These are phyloP conservation scores for Sminthurides aquaticus DNA, from an alignment of 2,888 invertebrate genomes.

Conservation along the genomic window DNA sequence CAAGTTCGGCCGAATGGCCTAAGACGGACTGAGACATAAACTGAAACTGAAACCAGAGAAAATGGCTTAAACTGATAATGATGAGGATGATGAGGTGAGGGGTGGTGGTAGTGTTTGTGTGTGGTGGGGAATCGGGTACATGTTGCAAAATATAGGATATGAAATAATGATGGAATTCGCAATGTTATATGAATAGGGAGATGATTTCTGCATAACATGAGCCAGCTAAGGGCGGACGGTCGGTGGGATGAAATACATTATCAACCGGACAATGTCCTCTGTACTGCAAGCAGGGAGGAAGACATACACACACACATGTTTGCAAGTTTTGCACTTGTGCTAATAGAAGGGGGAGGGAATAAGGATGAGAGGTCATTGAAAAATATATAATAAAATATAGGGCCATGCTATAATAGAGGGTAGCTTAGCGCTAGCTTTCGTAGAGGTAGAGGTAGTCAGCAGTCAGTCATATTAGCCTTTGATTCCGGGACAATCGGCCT, in stretches of 20 bases:
- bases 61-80: slow-evolving; percentile 12
- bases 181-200: too few species aligned
- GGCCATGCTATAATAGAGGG: not conserved
- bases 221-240: too few species aligned
- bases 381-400: not conserved
- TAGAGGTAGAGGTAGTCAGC: not conserved
- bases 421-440: too few species aligned
- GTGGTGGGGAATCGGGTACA: not conserved
- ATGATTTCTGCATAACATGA: too few species aligned
- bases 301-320: too few species aligned
- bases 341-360: not conserved
- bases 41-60: slow-evolving; percentile 14
- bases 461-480: not conserved
- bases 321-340: not conserved
- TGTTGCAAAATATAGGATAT: not conserved
- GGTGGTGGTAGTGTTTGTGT: not conserved
- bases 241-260: not conserved
- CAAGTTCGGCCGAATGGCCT: slow-evolving; percentile 10
- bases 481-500: not conserved
- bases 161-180: not conserved
- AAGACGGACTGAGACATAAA: slow-evolving; percentile 13
- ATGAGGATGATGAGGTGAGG: not conserved
- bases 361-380: not conserved
- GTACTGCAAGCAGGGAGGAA: not conserved
- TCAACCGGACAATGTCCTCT: not conserved